These are phyloP conservation scores for Cepaea hortensis DNA, from an alignment of 2,888 invertebrate species.

Conservation along the genomic window DNA sequence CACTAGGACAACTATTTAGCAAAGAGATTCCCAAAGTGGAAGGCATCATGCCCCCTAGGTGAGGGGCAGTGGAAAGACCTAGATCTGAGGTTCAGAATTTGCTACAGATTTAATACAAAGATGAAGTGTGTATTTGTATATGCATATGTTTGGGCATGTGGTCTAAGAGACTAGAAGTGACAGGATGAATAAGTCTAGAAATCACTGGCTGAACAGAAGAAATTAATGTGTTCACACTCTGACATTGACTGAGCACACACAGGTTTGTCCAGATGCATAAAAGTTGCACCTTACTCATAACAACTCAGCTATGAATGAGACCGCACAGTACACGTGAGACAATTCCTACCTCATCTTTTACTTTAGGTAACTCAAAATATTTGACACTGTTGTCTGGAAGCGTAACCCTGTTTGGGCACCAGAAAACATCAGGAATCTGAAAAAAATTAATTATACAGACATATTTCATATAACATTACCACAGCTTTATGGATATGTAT, in stretches of 20 bases:
- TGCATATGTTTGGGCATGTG: no score
- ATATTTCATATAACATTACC: not conserved
- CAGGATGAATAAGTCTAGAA: no score
- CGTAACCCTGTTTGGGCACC: conserved; percentile 42
- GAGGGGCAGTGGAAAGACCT: no score
- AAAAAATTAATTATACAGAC: not conserved
- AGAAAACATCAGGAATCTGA: conserved; percentile 38
- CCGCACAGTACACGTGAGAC: not conserved
- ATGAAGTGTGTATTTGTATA: no score
- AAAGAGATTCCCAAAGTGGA: no score
- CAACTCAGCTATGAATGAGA: not conserved
- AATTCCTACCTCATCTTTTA: conserved; percentile 18
- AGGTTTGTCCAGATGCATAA: no score
- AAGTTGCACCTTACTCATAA: no score
- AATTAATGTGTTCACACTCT: not conserved
- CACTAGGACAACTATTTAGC: no score
- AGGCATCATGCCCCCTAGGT: no score
- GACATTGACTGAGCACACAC: not conserved
- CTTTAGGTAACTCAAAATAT: conserved; percentile 40
- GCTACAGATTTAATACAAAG: no score
- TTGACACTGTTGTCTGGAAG: conserved; percentile 31
- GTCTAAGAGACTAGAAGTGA: no score
- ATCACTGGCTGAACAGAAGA: not conserved
- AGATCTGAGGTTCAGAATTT: no score
- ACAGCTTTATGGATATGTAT: not conserved